These are phyloP conservation scores for Dysidea cf. avara DNA, from an alignment of 37 sponge, comb jelly and placozoan species.

Conservation along the genomic window DNA sequence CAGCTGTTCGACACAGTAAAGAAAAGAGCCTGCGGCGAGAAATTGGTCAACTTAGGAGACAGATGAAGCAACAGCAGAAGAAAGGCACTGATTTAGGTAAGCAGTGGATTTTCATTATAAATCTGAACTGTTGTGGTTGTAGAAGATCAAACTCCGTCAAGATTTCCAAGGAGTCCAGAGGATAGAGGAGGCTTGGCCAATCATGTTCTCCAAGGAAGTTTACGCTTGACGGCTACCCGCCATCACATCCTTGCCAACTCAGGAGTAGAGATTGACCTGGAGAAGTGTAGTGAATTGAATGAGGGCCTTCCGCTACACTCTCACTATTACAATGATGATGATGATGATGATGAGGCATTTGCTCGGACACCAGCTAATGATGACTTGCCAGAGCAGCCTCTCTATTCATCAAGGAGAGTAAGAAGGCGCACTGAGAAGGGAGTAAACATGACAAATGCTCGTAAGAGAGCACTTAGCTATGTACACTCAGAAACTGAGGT, in stretches of 20 bases:
- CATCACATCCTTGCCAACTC: conserved; percentile 66
- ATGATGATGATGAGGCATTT: too few relatives aligned
- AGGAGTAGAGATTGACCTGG: conserved; percentile 23
- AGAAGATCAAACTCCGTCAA: conserved; percentile 8
- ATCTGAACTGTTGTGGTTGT: too few relatives aligned
- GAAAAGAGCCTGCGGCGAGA: conserved; percentile 63
- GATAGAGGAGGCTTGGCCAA: conserved; percentile 60
- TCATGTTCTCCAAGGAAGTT: conserved; percentile 64
- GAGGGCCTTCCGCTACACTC: too few relatives aligned
- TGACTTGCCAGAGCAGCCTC: too few relatives aligned
- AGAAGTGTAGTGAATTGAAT: too few relatives aligned
- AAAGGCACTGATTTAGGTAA: conserved; percentile 50
- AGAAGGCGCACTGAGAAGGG: too few relatives aligned
- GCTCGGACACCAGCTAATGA: too few relatives aligned
- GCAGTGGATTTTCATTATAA: conserved; percentile 3
- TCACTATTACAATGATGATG: too few relatives aligned
- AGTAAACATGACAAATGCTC: too few relatives aligned
- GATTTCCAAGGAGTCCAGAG: conserved; percentile 6
- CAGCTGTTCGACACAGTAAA: conserved; percentile 5
- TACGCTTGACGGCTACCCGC: conserved; percentile 49
- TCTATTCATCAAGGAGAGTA: too few relatives aligned
- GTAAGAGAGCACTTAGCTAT: too few relatives aligned
- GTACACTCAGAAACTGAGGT: too few relatives aligned
- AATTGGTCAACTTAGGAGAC: conserved; percentile 39
- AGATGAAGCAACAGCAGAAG: conserved; percentile 47